Conservation (phyloP, 2,888 invertebrate species). For the Nomada flava region DNA sequence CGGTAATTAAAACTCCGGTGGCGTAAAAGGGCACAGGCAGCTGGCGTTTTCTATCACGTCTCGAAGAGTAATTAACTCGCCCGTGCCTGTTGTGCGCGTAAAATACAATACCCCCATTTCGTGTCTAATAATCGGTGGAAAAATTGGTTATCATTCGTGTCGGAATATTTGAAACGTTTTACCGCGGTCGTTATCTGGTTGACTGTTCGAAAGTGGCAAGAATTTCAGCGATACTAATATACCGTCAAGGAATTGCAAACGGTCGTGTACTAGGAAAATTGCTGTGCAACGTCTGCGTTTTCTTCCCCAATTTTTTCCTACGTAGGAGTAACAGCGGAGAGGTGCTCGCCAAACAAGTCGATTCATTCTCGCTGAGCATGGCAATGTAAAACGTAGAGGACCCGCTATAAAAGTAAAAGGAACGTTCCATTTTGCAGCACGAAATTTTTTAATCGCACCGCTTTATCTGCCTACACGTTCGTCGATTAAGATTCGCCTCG, state of each 20-base stretch:
- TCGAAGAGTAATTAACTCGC: constrained; percentile 58
- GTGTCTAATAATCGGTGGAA: not conserved
- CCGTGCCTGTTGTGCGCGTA: constrained; percentile 8
- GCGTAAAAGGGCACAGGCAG: constrained; percentile 29
- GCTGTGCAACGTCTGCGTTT: constrained; percentile 15
- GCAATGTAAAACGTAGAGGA: not conserved
- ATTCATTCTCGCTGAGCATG: constrained; percentile 43
- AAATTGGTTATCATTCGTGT: not conserved
- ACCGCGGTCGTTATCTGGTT: not conserved
- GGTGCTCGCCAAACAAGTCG: constrained; percentile 14
- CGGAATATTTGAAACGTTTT: constrained; percentile 13
- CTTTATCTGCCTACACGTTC: not conserved
- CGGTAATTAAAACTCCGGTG: constrained; percentile 57
- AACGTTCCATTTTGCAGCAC: no score
- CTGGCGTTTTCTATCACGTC: constrained; percentile 49
- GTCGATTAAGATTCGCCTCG: not conserved
- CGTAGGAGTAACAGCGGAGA: constrained; percentile 1
- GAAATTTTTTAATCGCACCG: no score
- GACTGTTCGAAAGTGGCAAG: not conserved
- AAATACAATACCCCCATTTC: constrained; percentile 1
- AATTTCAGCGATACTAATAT: constrained; percentile 24
- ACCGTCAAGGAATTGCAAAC: constrained; percentile 17
- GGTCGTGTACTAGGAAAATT: constrained; percentile 26
- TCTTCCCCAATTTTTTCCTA: no score
- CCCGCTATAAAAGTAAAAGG: no score